Base-by-base conservation (phyloP, 2,888 invertebrate genomes). In the Nemoura dubitans region DNA sequence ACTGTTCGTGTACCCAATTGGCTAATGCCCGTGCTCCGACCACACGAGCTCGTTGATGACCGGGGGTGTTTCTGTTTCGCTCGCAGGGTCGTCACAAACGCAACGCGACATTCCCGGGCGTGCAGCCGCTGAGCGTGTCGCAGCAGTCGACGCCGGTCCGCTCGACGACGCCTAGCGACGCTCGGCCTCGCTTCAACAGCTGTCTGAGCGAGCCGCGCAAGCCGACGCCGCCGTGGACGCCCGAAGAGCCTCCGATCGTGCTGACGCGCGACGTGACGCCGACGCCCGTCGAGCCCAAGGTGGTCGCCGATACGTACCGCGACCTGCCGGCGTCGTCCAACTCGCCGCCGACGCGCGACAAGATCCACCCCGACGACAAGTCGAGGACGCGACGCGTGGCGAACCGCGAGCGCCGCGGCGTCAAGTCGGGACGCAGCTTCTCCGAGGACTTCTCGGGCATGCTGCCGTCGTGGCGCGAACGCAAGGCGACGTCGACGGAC, bases 331-430 rank as follows among this genome's bases (percentile, higher is more conserved):
- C 95, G 81, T 96, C 95, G 87, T 96, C 96, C 87, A 96, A 96
- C 76, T 96, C 96, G 2, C 96, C 96, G 83, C 96, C 96, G 81
- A 96, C 96, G 28, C 92, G 96, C 88, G 96, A 96, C 92, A 96
- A 96, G 92, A 93, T 96, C 89, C 94, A 88, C 76, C 86, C 95
- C 59, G 96, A 96, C 89, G 96, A 95, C 91, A 96, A 96, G 92
- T 95, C 88, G 59, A 88, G 90, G 30, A 89, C 89, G 26, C 89
- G 91, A 6, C 89, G 90, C 76, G 90, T 89, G n/a, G 89, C 89
- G 43, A 90, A 90, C 86, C 87, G 90, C 28, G 90, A 90, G 88
- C 90, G 90, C 76, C 89, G 90, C 83, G 90, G 90, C 16, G 88
- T 90, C 82, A 89, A 89, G 87, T 88, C 89, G 25, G 90, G 89